Conservation (phyloP, 35 echinoderm and acorn worm genomes). For the Lytechinus pictus region DNA sequence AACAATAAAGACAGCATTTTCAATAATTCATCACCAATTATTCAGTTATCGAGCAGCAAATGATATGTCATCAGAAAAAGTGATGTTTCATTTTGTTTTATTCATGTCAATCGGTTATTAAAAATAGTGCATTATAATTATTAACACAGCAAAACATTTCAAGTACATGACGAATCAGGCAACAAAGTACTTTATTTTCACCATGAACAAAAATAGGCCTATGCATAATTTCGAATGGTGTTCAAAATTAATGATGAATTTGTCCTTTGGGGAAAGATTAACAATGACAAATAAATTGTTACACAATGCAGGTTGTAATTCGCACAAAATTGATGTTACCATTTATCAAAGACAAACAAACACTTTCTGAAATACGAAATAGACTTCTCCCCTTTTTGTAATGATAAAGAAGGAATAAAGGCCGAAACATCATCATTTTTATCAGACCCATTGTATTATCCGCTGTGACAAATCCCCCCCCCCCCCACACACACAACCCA, state of each 20-base stretch:
- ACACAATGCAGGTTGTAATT: too few relatives aligned
- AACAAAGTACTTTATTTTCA: too few relatives aligned
- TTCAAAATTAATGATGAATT: neutral
- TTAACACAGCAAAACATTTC: too few relatives aligned
- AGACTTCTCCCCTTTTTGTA: neutral
- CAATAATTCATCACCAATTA: too few relatives aligned
- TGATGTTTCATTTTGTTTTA: neutral
- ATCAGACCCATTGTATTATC: neutral
- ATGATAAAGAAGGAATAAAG: neutral
- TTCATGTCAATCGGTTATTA: too few relatives aligned
- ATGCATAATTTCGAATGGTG: too few relatives aligned
- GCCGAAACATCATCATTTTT: neutral
- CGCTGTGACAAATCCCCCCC: too few relatives aligned
- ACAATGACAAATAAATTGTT: neutral
- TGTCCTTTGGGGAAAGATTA: neutral
- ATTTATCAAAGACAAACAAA: neutral
- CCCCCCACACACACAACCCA: too few relatives aligned
- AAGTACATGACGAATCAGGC: too few relatives aligned
- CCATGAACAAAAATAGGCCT: too few relatives aligned
- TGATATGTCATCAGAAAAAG: neutral
- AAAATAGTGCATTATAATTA: too few relatives aligned
- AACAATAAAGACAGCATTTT: too few relatives aligned
- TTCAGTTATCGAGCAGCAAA: neutral
- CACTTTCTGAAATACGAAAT: neutral
- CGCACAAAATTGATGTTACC: neutral